Evolutionary conservation across 1,140 invertebrate genomes (phyloP).

Genomic region (Mylabris phalerata): DNA sequence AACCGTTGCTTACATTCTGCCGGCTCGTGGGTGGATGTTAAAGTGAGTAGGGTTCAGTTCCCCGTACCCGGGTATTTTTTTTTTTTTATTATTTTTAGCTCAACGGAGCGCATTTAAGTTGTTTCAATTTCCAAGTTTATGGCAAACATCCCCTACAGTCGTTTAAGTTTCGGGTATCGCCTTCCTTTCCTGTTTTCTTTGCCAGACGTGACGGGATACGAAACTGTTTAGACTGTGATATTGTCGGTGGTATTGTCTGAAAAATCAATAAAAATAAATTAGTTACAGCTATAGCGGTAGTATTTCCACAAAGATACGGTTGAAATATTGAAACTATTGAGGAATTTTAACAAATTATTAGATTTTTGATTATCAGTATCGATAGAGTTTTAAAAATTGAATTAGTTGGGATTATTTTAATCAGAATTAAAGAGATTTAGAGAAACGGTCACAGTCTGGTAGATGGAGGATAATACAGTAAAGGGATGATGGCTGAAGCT

Average conservation of each 20-base stretch:
- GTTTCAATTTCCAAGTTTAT: constrained; percentile 26
- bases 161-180: constrained; percentile 25
- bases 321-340: too few species aligned
- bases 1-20: too few species aligned
- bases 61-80: neutral
- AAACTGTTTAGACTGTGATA: constrained; percentile 17
- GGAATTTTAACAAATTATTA: too few species aligned
- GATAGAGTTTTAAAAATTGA: too few species aligned
- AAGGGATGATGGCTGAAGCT: constrained; percentile 20
- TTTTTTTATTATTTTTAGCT: constrained; percentile 24
- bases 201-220: constrained; percentile 17
- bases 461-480: neutral
- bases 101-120: constrained; percentile 22
- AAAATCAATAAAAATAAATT: constrained; percentile 17
- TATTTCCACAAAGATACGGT: too few species aligned
- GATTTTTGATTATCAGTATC: too few species aligned
- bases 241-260: neutral
- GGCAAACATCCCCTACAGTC: constrained; percentile 21
- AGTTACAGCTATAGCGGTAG: neutral
- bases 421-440: too few species aligned
- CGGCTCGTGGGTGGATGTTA: too few species aligned
- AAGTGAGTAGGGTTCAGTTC: too few species aligned
- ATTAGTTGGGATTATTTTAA: too few species aligned
- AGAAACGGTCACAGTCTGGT: constrained; percentile 1
- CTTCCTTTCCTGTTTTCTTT: constrained; percentile 24